A percentile compares a stretch with the other conserved stretches of the same genome.
phyloP scores from a whole-genome alignment of 1,140 invertebrate genomes.

The Cydia amplana region DNA sequence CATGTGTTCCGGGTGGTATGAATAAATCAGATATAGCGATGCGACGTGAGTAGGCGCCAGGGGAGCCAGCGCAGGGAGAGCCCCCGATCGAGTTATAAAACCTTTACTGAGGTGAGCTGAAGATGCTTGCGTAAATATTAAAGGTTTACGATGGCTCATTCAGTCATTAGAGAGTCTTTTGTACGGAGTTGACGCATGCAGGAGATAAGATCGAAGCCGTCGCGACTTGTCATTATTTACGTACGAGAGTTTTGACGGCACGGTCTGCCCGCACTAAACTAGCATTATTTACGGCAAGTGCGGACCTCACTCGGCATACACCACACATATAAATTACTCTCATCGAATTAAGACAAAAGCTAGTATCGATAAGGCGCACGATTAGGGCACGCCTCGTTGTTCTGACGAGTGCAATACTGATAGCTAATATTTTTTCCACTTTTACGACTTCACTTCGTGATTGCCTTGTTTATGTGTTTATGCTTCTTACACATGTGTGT shows the following conservation, averaged over 20 bases:
- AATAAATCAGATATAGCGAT: conserved; percentile 75
- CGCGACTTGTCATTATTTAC: conserved; percentile 71
- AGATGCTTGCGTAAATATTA: conserved; percentile 73
- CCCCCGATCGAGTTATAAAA: conserved; percentile 65
- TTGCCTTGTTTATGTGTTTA: conserved; percentile 43
- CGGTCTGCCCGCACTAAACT: conserved; percentile 59
- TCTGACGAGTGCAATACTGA: conserved; percentile 61
- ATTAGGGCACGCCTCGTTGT: conserved; percentile 66
- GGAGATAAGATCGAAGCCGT: conserved; percentile 65
- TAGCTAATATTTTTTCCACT: conserved; percentile 63
- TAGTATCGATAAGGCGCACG: conserved; percentile 61
- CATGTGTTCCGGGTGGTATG: conserved; percentile 74
- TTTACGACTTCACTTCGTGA: conserved; percentile 59
- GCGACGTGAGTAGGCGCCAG: conserved; percentile 63
- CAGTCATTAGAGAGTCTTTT: conserved; percentile 72
- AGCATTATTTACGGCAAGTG: conserved; percentile 70
- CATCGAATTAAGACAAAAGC: conserved; percentile 76
- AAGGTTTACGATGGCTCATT: conserved; percentile 72
- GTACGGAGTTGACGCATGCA: conserved; percentile 66
- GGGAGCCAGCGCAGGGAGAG: conserved; percentile 50
- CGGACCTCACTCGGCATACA: conserved; percentile 44
- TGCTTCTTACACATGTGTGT: conserved; percentile 24
- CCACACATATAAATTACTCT: conserved; percentile 62
- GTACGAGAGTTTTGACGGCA: conserved; percentile 71
- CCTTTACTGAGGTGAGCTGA: conserved; percentile 69